Base-by-base conservation (phyloP, 2,797 vertebrate species). In the Natrix natrix region DNA sequence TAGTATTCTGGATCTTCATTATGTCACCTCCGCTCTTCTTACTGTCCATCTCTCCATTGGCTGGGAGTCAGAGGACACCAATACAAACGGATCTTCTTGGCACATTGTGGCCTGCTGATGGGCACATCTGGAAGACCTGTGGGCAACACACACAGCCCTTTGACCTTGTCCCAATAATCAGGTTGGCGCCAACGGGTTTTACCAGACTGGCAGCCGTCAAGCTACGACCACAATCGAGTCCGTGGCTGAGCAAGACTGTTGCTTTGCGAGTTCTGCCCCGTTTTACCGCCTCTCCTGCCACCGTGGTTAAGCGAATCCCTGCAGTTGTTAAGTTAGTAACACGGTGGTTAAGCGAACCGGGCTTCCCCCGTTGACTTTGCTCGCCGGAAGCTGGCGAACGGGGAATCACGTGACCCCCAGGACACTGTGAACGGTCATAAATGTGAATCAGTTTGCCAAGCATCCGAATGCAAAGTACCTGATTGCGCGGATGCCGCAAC, bases 401-500 rank as follows among this genome's bases (percentile, higher is more conserved):
- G 61, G 61, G 26, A 63, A 37, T 28, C 24, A 12, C 24, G 8
- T 12, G 60, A 26, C 60, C 24, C 60, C 60, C 8, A 5, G 59
- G 59, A 59, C 7, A 4, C 26, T 28, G 26, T 7, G 7, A 28
- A 37, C 61, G 3, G 24, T 63, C 26, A 20, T 63, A 28, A 12
- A 28, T 63, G 10, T 63, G 61, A 66, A 12, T 2, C 61, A 13
- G 61, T 12, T 1, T n/a, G 61, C 26, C 61, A 28, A 63, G 3
- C 26, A 5, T n/a, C 61, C 12, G 11, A n/a, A 66, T 66, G 8
- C 10, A 10, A 24, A 61, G 20, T 17, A 17, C 4, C 1, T 4
- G 61, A 28, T 12, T 26, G 1, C 13, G 26, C 4, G 4, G 12
- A 66, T 0, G 61, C 61, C 3, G 4, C 61, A 5, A n/a, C 0